phyloP scores from a whole-genome alignment of 2,888 invertebrate species.

The Cheilosia pagana region DNA sequence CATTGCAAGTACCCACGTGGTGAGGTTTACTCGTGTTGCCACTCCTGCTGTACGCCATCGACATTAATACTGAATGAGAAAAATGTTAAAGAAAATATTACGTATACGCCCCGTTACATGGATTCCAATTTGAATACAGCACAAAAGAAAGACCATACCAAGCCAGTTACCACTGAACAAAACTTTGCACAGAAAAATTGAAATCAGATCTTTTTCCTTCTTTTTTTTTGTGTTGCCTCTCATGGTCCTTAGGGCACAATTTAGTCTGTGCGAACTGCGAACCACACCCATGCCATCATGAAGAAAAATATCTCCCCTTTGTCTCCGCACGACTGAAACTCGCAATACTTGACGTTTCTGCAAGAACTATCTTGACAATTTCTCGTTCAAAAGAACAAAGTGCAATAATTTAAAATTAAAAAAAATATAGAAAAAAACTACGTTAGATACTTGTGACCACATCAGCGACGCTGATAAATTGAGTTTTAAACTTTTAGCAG shows the following conservation, averaged over 20 bases:
- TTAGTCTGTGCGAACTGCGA: slow-evolving; percentile 18
- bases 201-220: slow-evolving; percentile 3
- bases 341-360: slow-evolving; percentile 1
- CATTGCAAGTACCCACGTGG: background rate
- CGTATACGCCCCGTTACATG: slow-evolving; percentile 19
- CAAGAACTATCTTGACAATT: slow-evolving; percentile 11
- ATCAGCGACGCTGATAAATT: slow-evolving; percentile 35
- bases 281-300: slow-evolving; percentile 10
- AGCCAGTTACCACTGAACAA: background rate
- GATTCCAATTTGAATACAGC: slow-evolving; percentile 23
- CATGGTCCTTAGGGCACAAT: slow-evolving; percentile 20
- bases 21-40: background rate
- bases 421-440: background rate
- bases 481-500: slow-evolving; percentile 20
- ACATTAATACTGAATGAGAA: slow-evolving; percentile 2
- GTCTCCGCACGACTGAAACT: background rate
- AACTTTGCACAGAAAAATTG: background rate
- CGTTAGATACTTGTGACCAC: slow-evolving; percentile 28
- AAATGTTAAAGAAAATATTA: slow-evolving; percentile 1
- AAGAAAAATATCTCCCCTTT: background rate
- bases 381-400: slow-evolving; percentile 16
- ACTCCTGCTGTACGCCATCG: background rate
- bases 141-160: background rate
- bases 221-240: slow-evolving; percentile 3
- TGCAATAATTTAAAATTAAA: slow-evolving; percentile 1